Conservation (phyloP, 2,888 invertebrate genomes). For the Acholoe squamosa region DNA sequence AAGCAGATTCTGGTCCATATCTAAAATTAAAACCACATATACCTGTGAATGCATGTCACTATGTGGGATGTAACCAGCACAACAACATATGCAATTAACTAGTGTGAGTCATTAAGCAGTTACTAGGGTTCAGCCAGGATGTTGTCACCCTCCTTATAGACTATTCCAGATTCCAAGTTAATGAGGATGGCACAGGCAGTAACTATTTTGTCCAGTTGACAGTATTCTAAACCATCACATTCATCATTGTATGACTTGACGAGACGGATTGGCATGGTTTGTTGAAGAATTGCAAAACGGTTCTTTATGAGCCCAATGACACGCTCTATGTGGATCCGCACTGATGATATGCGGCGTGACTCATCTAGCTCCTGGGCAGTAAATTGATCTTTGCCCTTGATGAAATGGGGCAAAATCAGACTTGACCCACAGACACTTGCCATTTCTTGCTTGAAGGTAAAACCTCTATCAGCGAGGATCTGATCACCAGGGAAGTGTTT, state of each 20-base stretch:
- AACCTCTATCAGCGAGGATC: slow-evolving; percentile 70
- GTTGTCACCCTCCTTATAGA: slow-evolving; percentile 12
- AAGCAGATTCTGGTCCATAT: too few species aligned
- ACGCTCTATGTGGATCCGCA: slow-evolving; percentile 70
- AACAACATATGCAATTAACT: too few species aligned
- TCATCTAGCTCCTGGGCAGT: slow-evolving; percentile 69
- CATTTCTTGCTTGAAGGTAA: slow-evolving; percentile 71
- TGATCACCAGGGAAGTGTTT: slow-evolving; percentile 70
- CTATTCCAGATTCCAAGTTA: neutral
- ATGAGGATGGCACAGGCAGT: neutral
- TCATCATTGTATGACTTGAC: slow-evolving; percentile 61
- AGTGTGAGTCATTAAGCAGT: too few species aligned
- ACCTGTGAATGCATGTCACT: too few species aligned
- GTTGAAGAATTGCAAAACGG: slow-evolving; percentile 68
- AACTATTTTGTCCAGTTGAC: slow-evolving; percentile 8
- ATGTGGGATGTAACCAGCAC: too few species aligned
- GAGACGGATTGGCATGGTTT: slow-evolving; percentile 65
- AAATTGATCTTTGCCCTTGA: slow-evolving; percentile 69
- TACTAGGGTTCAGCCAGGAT: neutral
- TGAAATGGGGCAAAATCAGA: slow-evolving; percentile 69
- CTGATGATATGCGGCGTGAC: slow-evolving; percentile 66
- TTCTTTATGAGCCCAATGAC: slow-evolving; percentile 71
- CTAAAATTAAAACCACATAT: too few species aligned
- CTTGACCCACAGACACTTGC: slow-evolving; percentile 67
- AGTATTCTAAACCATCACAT: neutral